These are phyloP conservation scores for Drosophila sturtevanti DNA, from an alignment of 1,140 invertebrate genomes.

Conservation along the genomic window DNA sequence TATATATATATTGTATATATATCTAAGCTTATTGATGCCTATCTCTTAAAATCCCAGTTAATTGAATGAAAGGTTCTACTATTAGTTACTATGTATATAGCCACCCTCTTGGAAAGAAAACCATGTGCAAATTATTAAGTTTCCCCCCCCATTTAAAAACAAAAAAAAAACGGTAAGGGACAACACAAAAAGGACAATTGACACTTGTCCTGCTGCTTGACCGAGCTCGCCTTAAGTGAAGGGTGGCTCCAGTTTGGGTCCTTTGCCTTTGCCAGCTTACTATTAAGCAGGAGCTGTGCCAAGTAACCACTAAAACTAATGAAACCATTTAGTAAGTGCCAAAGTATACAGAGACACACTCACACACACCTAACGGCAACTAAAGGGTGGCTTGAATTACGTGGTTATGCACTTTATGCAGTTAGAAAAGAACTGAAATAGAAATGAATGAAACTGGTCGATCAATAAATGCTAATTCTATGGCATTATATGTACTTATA, in stretches of 20 bases:
- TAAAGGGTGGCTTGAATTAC: conserved; percentile 38
- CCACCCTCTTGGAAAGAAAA: conserved; percentile 21
- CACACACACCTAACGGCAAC: conserved; percentile 47
- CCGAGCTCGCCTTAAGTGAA: conserved; percentile 25
- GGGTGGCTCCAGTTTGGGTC: conserved; percentile 6
- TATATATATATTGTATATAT: background rate
- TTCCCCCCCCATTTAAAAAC: conserved; percentile 41
- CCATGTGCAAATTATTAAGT: conserved; percentile 52
- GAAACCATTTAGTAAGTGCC: conserved; percentile 73
- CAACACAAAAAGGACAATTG: conserved; percentile 49
- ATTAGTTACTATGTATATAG: background rate
- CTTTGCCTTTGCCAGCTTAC: no score
- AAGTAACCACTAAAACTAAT: conserved; percentile 77
- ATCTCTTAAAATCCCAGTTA: conserved; percentile 61
- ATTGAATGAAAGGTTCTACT: conserved; percentile 56
- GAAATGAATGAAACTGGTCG: conserved; percentile 10
- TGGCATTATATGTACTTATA: background rate
- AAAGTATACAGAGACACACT: conserved; percentile 26
- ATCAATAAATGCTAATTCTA: conserved; percentile 72
- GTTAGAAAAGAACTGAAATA: background rate
- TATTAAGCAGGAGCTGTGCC: conserved; percentile 12
- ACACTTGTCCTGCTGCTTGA: conserved; percentile 66
- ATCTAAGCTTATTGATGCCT: conserved; percentile 42
- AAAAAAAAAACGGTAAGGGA: background rate
- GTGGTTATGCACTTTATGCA: conserved; percentile 53